Conservation (phyloP, 2,797 vertebrate genomes). For the Enteromius treurensis region DNA sequence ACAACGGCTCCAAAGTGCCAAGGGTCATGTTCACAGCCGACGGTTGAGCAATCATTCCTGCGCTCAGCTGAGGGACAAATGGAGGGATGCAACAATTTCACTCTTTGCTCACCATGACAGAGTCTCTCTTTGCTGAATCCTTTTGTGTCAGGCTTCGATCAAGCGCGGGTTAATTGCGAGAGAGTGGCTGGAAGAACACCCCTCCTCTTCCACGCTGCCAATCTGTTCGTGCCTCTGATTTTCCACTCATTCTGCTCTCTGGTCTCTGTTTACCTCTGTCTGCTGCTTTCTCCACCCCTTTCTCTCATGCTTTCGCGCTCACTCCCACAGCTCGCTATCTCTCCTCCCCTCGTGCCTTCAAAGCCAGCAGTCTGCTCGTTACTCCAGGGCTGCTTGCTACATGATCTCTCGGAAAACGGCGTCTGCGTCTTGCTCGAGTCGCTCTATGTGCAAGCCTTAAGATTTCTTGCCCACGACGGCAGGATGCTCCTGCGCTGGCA, state of each 20-base stretch:
- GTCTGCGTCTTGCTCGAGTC: slow-evolving; percentile 56
- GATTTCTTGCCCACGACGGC: slow-evolving; percentile 59
- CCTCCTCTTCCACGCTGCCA: slow-evolving; percentile 45
- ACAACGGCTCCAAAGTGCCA: slow-evolving; percentile 41
- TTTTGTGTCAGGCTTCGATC: slow-evolving; percentile 74
- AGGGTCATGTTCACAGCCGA: slow-evolving; percentile 38
- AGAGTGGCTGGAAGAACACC: slow-evolving; percentile 66
- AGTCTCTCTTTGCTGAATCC: slow-evolving; percentile 69
- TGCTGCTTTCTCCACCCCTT: slow-evolving; percentile 60
- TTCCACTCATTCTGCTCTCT: slow-evolving; percentile 63
- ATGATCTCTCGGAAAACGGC: slow-evolving; percentile 83
- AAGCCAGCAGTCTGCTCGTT: slow-evolving; percentile 76
- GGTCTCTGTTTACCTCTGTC: slow-evolving; percentile 59
- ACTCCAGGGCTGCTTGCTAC: slow-evolving; percentile 78
- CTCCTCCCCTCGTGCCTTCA: slow-evolving; percentile 71
- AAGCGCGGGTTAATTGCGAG: slow-evolving; percentile 70
- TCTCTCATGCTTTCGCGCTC: slow-evolving; percentile 57
- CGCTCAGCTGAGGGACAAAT: slow-evolving; percentile 68
- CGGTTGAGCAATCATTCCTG: slow-evolving; percentile 51
- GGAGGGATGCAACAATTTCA: slow-evolving; percentile 69
- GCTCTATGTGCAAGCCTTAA: slow-evolving; percentile 59
- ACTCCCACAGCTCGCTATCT: slow-evolving; percentile 69
- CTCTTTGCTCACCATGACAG: slow-evolving; percentile 72
- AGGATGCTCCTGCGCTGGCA: slow-evolving; percentile 74
- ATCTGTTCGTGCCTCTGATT: slow-evolving; percentile 42